Conservation (phyloP, 2,113 vertebrate genomes). For the Conger conger region DNA sequence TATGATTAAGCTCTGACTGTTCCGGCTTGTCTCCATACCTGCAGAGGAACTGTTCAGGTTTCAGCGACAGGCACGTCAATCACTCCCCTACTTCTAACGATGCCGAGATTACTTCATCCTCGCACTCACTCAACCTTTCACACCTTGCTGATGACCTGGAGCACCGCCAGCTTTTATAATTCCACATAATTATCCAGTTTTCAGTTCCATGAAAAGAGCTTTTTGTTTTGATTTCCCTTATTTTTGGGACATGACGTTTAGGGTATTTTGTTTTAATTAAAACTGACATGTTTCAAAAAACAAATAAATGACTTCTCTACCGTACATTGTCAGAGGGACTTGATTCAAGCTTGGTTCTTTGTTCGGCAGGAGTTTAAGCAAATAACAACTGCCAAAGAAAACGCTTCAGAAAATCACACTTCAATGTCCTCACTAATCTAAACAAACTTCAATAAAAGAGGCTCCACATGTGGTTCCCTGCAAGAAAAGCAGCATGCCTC, state of each 20-base stretch:
- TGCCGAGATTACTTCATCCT: constrained; percentile 43
- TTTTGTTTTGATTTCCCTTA: constrained; percentile 49
- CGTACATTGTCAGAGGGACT: constrained; percentile 36
- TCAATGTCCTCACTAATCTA: constrained; percentile 56
- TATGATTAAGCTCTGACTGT: constrained; percentile 43
- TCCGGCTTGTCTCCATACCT: constrained; percentile 59
- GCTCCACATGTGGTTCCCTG: constrained; percentile 59
- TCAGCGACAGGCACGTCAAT: constrained; percentile 55
- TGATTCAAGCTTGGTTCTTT: constrained; percentile 30
- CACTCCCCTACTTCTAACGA: constrained; percentile 54
- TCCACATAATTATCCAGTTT: constrained; percentile 55
- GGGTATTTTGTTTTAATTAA: constrained; percentile 48
- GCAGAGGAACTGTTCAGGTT: constrained; percentile 41
- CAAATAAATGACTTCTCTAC: constrained; percentile 35
- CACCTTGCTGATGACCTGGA: constrained; percentile 50
- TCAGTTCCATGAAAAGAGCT: constrained; percentile 45
- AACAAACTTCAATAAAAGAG: constrained; percentile 61
- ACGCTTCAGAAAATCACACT: constrained; percentile 43
- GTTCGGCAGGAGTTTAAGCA: constrained; percentile 41
- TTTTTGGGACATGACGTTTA: constrained; percentile 36
- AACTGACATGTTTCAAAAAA: constrained; percentile 38
- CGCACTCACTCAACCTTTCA: constrained; percentile 43
- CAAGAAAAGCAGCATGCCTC: constrained; percentile 49
- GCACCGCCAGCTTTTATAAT: constrained; percentile 49
- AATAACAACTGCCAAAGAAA: constrained; percentile 44